Percentiles rank a stretch among this genome's conserved stretches.
These are phyloP conservation scores for Beris chalybata DNA, from an alignment of 2,888 invertebrate species.

Conservation along the genomic window DNA sequence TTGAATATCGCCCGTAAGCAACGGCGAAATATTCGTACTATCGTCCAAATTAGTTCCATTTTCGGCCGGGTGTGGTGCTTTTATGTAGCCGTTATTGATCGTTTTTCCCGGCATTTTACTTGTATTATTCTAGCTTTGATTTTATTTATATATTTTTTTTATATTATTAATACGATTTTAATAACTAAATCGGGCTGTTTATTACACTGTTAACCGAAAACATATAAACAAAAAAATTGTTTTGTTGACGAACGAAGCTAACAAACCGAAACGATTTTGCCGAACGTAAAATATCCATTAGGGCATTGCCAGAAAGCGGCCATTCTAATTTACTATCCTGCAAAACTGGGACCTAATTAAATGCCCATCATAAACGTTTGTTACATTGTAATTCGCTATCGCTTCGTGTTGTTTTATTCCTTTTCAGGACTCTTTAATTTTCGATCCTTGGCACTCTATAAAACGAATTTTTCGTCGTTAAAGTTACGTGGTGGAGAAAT, in stretches of 20 bases:
- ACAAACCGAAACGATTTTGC: too few species aligned
- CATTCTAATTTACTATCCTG: conserved; percentile 11
- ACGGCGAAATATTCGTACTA: conserved; percentile 36
- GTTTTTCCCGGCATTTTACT: conserved; percentile 46
- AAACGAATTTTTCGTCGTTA: too few species aligned
- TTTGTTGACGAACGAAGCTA: neutral
- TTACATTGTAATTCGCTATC: conserved; percentile 5
- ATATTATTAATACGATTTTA: neutral
- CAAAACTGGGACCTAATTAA: conserved; percentile 6
- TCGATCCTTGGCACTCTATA: too few species aligned
- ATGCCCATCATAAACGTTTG: neutral
- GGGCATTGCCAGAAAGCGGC: too few species aligned
- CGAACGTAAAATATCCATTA: too few species aligned
- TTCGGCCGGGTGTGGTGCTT: conserved; percentile 43
- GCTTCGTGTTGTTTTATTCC: neutral
- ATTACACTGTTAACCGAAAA: too few species aligned
- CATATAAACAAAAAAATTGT: neutral
- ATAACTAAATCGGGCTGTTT: too few species aligned
- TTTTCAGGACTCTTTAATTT: neutral
- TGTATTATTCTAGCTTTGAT: conserved; percentile 3
- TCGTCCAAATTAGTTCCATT: conserved; percentile 39
- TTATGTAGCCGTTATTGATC: conserved; percentile 55
- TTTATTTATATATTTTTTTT: neutral
- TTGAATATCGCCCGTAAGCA: conserved; percentile 38
- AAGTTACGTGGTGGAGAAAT: too few species aligned